Percentiles rank a stretch among this genome's conserved stretches.
Evolutionary conservation across 1,140 invertebrate genomes (phyloP).

Genomic region (Magallana ariakensis): DNA sequence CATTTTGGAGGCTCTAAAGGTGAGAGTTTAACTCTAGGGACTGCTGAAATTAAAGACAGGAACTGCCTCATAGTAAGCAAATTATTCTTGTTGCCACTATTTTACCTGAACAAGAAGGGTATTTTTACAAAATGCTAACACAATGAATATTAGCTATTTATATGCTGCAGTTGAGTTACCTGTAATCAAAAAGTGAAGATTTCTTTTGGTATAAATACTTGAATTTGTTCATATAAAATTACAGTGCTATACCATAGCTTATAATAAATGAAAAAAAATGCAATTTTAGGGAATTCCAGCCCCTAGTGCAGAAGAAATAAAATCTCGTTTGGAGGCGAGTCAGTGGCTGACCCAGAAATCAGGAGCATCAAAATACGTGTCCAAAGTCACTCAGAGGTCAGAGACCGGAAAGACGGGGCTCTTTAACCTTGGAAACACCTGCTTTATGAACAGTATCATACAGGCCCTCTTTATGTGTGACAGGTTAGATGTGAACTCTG

Average conservation of each 20-base stretch:
- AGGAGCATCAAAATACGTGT: slow-evolving; percentile 45
- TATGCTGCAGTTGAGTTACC: too few relatives aligned
- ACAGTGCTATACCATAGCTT: too few relatives aligned
- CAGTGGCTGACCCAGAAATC: slow-evolving; percentile 66
- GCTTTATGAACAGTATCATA: slow-evolving; percentile 78
- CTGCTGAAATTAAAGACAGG: too few relatives aligned
- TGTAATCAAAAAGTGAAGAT: too few relatives aligned
- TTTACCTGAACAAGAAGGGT: too few relatives aligned
- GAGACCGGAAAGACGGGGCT: slow-evolving; percentile 83
- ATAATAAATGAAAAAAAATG: too few relatives aligned
- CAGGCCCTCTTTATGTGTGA: slow-evolving; percentile 89
- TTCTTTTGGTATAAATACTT: too few relatives aligned
- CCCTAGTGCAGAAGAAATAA: slow-evolving; percentile 65
- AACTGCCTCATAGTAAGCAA: too few relatives aligned
- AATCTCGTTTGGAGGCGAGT: slow-evolving; percentile 59
- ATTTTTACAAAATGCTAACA: too few relatives aligned
- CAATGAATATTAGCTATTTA: too few relatives aligned
- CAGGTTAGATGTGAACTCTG: slow-evolving; percentile 82
- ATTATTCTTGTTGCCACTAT: too few relatives aligned
- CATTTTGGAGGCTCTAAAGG: slow-evolving; percentile 74
- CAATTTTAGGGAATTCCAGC: slow-evolving; percentile 65
- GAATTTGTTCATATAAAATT: too few relatives aligned
- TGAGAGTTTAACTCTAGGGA: slow-evolving; percentile 56
- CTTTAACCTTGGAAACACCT: slow-evolving; percentile 84
- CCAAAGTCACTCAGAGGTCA: slow-evolving; percentile 67